Base-by-base conservation (phyloP, 2,113 vertebrate genomes). In the Crocuta crocuta region DNA sequence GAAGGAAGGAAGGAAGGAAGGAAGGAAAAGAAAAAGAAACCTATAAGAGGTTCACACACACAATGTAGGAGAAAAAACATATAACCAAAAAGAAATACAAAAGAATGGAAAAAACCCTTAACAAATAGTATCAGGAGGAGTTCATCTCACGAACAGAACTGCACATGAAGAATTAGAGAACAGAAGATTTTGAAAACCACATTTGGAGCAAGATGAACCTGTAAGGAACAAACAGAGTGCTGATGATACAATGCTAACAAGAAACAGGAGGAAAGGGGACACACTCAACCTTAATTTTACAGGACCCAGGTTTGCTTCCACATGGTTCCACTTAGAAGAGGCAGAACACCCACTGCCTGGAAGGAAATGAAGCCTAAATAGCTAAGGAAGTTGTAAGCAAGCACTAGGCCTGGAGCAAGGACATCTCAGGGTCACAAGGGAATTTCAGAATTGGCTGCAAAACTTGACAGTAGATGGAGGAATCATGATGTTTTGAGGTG, bases 71-170 rank as follows among this genome's bases (percentile, higher is more conserved):
- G 21, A 45, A 87, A 74, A 43, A 39, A 53, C 31, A 12, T 1
- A 15, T 76, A 76, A 48, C 70, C 10, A 19, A 79, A 84, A 94
- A 94, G 91, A 95, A 81, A 88, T 21, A 73, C 17, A 71, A 94
- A 70, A 76, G 85, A 39, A 55, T 4, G 28, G 26, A 4, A 65
- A 73, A 50, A 70, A 63, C n/a, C 1, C 68, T 33, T 58, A 68
- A 73, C 87, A 45, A 31, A 65, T 12, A 73, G 19, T 43, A 31
- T 88, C 61, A 4, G 19, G 4, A 71, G 94, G 91, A 89, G 43
- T 83, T 71, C 93, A 45, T 85, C 45, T 79, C 31, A 2, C 31
- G 9, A 96, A 50, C 4, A 10, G 84, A 91, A 39, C 10, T 65
- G 53, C 9, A 11, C 2, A 0, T 74, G 15, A 61, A 94, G 50